Evolutionary conservation across 2,888 invertebrate species (phyloP).

Genomic region (Standfussiana lucernea): DNA sequence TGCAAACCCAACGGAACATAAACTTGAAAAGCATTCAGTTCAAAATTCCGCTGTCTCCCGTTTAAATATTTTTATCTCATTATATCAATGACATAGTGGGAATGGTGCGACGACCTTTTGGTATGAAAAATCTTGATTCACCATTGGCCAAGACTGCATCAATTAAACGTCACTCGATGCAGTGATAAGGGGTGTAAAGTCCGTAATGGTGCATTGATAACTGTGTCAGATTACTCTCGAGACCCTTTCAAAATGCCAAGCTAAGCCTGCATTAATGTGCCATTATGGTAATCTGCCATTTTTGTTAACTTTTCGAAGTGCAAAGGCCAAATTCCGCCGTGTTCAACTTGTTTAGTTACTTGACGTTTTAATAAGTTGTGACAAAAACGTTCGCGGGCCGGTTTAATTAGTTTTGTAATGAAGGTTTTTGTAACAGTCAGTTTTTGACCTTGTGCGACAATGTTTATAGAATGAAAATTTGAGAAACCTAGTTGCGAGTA

Average conservation of each 20-base stretch:
- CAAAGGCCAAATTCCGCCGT: neutral
- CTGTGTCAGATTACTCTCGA: neutral
- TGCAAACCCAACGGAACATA: neutral
- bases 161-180: conserved; percentile 22
- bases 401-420: conserved; percentile 43
- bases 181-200: conserved; percentile 53
- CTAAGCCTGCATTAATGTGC: neutral
- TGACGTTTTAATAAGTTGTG: conserved; percentile 30
- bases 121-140: conserved; percentile 46
- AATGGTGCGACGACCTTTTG: conserved; percentile 39
- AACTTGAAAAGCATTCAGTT: conserved; percentile 6
- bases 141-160: conserved; percentile 52
- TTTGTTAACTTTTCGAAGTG: neutral
- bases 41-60: conserved; percentile 2
- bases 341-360: conserved; percentile 4
- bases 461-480: conserved; percentile 10
- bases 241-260: conserved; percentile 12
- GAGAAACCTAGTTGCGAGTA: neutral
- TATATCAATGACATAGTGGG: conserved; percentile 47
- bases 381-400: conserved; percentile 19
- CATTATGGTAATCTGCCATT: conserved; percentile 3
- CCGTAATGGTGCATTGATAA: conserved; percentile 30
- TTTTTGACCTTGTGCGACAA: conserved; percentile 21
- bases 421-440: conserved; percentile 31
- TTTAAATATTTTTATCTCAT: conserved; percentile 33